phyloP scores from a whole-genome alignment of 2,113 vertebrate species.

The Etheostoma cragini region DNA sequence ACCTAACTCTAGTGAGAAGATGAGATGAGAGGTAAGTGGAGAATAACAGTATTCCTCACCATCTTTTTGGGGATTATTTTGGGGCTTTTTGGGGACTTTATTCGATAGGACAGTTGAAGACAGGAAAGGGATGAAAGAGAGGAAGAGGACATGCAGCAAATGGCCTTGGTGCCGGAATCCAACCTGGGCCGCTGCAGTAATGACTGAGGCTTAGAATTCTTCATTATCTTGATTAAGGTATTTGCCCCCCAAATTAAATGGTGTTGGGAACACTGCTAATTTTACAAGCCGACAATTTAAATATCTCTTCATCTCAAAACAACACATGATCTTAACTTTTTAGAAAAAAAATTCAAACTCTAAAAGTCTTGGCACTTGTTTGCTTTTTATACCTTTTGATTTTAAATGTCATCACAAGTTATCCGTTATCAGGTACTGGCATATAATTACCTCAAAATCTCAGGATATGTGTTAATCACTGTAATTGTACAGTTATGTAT shows the following conservation, averaged over 20 bases:
- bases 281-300: background rate
- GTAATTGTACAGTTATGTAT: background rate
- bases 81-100: too few species aligned
- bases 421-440: background rate
- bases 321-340: background rate
- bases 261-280: background rate
- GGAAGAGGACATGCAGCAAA: too few species aligned
- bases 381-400: too few species aligned
- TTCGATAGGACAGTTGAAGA: too few species aligned
- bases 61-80: too few species aligned
- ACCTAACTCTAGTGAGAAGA: background rate
- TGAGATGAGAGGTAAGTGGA: accelerated
- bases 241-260: background rate
- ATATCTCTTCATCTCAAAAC: background rate
- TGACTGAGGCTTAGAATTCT: too few species aligned
- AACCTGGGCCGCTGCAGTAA: too few species aligned
- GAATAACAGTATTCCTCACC: background rate
- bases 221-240: too few species aligned
- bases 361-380: too few species aligned
- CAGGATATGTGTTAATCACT: background rate
- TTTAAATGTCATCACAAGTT: background rate
- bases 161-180: too few species aligned
- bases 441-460: background rate
- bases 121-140: too few species aligned
- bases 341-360: background rate